These are phyloP conservation scores for Dicaeum eximium DNA, from an alignment of 2,113 vertebrate species.

Conservation along the genomic window DNA sequence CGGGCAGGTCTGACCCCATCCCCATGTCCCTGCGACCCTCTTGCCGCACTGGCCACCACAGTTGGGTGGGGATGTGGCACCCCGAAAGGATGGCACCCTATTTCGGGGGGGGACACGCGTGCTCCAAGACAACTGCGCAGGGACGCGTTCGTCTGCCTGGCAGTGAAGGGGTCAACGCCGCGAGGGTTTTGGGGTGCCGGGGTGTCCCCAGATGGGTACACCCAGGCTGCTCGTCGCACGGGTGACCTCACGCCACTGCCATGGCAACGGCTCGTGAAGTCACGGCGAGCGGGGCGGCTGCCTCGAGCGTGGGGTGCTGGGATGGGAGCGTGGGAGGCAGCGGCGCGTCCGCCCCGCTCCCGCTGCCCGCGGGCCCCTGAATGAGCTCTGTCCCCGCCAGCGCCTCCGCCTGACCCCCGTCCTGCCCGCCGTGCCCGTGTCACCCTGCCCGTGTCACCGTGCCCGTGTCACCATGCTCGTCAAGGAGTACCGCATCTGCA, in stretches of 20 bases:
- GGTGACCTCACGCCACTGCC: constrained; percentile 53
- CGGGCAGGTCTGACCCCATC: background rate
- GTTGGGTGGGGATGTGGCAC: background rate
- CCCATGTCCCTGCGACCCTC: background rate
- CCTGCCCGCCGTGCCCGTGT: background rate
- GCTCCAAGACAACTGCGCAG: background rate
- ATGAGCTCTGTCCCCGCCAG: background rate
- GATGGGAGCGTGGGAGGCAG: background rate
- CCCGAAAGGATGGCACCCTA: accelerated
- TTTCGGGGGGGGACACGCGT: background rate
- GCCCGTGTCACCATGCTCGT: constrained; percentile 85
- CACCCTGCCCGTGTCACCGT: constrained; percentile 59
- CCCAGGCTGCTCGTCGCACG: background rate
- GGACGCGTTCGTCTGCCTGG: background rate
- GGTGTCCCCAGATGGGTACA: background rate
- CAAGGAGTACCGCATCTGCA: constrained; percentile 93
- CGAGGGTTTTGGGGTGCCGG: background rate
- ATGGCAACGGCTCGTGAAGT: constrained; percentile 58
- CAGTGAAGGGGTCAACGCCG: background rate
- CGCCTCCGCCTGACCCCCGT: background rate
- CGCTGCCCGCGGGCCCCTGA: background rate
- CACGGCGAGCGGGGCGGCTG: background rate
- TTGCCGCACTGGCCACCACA: accelerated
- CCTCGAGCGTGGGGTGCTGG: background rate
- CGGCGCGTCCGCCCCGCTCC: background rate